Evolutionary conservation across 2,113 vertebrate species (phyloP).

Genomic region (Piprites chloris): DNA sequence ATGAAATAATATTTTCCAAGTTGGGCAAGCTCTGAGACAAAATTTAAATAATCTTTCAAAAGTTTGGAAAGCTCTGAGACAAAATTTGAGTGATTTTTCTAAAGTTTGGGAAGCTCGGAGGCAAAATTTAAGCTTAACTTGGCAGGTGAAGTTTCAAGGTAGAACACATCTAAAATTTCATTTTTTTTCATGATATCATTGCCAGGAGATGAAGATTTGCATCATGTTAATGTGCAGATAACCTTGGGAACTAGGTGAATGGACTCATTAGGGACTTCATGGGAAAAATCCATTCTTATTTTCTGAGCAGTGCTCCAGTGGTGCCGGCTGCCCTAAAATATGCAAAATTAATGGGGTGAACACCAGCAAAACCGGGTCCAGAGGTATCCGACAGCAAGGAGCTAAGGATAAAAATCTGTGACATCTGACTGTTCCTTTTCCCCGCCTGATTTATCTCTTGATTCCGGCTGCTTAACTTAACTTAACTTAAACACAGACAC

Average conservation of each 20-base stretch:
- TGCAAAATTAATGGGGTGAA: conserved; percentile 3
- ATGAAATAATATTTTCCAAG: not conserved
- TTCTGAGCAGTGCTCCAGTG: not conserved
- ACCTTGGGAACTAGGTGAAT: not conserved
- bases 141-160: not conserved
- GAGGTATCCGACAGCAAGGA: not conserved
- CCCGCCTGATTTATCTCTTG: conserved; percentile 42
- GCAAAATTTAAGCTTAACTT: not conserved
- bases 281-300: not conserved
- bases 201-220: not conserved
- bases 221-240: not conserved
- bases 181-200: not conserved
- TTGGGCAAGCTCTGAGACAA: not conserved
- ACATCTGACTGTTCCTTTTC: not conserved
- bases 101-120: not conserved
- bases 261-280: not conserved
- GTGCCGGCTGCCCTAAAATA: not conserved
- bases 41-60: not conserved
- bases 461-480: conserved; percentile 50
- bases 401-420: conserved; percentile 25
- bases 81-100: not conserved
- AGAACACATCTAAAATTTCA: accelerated
- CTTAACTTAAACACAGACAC: conserved; percentile 51
- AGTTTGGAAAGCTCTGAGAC: not conserved
- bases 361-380: not conserved